Evolutionary conservation across 2,888 invertebrate genomes (phyloP).

Genomic region (Hypsopygia costalis): DNA sequence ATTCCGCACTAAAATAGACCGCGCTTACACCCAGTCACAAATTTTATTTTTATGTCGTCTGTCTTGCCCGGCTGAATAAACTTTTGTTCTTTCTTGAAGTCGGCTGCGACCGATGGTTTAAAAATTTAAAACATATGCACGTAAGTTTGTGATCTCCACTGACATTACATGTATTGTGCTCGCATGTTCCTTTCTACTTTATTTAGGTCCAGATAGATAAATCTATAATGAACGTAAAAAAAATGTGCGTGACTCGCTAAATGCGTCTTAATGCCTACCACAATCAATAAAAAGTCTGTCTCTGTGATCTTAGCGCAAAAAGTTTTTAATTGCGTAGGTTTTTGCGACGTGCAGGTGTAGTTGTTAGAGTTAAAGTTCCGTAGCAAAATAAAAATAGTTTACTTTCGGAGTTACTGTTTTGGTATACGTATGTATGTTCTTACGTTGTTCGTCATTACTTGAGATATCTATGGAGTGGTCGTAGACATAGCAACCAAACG

Average conservation of each 20-base stretch:
- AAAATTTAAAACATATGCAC: no score
- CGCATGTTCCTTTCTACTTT: background rate
- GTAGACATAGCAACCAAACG: background rate
- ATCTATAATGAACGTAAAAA: background rate
- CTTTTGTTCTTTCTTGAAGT: slow-evolving; percentile 1
- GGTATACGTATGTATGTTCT: no score
- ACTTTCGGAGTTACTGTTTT: no score
- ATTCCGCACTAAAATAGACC: slow-evolving; percentile 45
- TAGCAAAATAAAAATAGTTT: no score
- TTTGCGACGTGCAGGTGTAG: slow-evolving; percentile 27
- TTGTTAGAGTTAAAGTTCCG: slow-evolving; percentile 35
- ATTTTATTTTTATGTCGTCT: slow-evolving; percentile 23
- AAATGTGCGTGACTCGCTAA: slow-evolving; percentile 1
- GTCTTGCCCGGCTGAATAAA: background rate
- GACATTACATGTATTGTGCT: background rate
- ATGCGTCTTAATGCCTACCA: slow-evolving; percentile 26
- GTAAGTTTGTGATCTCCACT: no score
- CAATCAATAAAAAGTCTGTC: slow-evolving; percentile 25
- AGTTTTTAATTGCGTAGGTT: slow-evolving; percentile 39
- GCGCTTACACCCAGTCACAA: slow-evolving; percentile 38
- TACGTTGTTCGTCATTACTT: background rate
- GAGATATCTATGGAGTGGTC: background rate
- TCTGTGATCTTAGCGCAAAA: slow-evolving; percentile 15
- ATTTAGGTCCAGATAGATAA: background rate
- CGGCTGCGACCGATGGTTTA: no score